phyloP scores from a whole-genome alignment of 2,888 invertebrate genomes.

The Axea sp. region DNA sequence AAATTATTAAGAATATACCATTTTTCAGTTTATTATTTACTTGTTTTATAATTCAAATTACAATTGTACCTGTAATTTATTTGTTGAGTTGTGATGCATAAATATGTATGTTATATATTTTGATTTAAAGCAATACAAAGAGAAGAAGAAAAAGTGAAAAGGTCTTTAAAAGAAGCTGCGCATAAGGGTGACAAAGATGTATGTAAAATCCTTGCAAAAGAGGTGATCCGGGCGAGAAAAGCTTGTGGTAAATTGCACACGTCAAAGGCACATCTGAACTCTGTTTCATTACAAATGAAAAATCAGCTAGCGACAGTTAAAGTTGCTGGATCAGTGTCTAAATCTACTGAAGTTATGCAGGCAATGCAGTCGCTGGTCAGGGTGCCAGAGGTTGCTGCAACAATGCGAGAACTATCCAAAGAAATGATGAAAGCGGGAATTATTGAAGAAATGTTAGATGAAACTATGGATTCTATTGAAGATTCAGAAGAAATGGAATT shows the following conservation, averaged over 20 bases:
- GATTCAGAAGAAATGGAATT: conserved; percentile 98
- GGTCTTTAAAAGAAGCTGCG: conserved; percentile 96
- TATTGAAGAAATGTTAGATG: conserved; percentile 99
- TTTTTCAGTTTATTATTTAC: too few species aligned
- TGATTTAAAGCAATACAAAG: conserved; percentile 93
- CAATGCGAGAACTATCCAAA: conserved; percentile 98
- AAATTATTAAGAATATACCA: too few species aligned
- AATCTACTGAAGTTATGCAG: conserved; percentile 99
- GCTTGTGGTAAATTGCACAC: conserved; percentile 95
- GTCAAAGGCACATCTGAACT: conserved; percentile 98
- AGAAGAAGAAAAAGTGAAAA: conserved; percentile 98
- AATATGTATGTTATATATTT: too few species aligned
- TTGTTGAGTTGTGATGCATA: too few species aligned
- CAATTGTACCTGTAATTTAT: too few species aligned
- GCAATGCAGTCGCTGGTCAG: conserved; percentile 96
- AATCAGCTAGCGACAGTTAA: conserved; percentile 97
- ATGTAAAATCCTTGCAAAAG: conserved; percentile 95
- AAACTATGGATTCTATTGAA: conserved; percentile 95
- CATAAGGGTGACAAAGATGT: conserved; percentile 96
- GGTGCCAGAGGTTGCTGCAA: conserved; percentile 95
- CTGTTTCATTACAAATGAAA: conserved; percentile 98
- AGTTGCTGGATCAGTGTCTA: conserved; percentile 94
- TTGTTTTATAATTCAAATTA: too few species aligned
- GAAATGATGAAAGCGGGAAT: conserved; percentile 99
- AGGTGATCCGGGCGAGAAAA: conserved; percentile 92